Base-by-base conservation (phyloP, 1,140 invertebrate species). In the Teleogryllus occipitalis region DNA sequence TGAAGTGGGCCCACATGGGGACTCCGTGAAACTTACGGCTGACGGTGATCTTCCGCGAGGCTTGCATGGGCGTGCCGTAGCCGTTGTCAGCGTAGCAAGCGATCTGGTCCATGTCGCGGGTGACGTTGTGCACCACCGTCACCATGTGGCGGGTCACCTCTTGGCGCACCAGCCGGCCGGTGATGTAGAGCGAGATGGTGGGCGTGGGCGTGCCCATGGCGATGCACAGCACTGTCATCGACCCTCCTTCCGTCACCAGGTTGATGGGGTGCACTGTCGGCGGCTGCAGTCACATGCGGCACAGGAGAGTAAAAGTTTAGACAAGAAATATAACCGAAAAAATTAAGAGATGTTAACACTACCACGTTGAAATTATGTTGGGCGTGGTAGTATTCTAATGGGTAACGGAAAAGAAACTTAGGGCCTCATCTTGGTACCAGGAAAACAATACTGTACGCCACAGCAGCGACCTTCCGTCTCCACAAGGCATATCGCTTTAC, bases 71-170 rank as follows among this genome's bases (percentile, higher is more conserved):
- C 3, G 92, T 93, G 1, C 94, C 94, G 83, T 93, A 94, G 7
- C 94, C 93, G 84, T 95, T 95, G 86, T 95, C 93, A 0, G 93
- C 94, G 84, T 94, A 94, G 85, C 94, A 95, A 0, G 93, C 93
- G 73, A 95, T 92, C 82, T 93, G 90, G 83, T 94, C 91, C 92
- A 95, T 94, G 84, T 95, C 93, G 7, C 92, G 86, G 0, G 92
- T 93, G 5, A 95, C 92, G 84, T 95, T 94, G 82, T 93, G 90
- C 75, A 95, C 91, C 14, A 93, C 91, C 0, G 93, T 93, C 14
- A 95, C 93, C 90, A 95, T 93, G 85, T 94, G 93, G 5, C 93
- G 87, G 0, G 93, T 94, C 27, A 90, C 91, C 80, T 94, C 92
- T 85, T 94, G 92, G 12, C 92, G 87, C 18, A 94, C 90, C 8